Evolutionary conservation across 2,113 vertebrate genomes (phyloP).

Genomic region (Dascyllus trimaculatus): DNA sequence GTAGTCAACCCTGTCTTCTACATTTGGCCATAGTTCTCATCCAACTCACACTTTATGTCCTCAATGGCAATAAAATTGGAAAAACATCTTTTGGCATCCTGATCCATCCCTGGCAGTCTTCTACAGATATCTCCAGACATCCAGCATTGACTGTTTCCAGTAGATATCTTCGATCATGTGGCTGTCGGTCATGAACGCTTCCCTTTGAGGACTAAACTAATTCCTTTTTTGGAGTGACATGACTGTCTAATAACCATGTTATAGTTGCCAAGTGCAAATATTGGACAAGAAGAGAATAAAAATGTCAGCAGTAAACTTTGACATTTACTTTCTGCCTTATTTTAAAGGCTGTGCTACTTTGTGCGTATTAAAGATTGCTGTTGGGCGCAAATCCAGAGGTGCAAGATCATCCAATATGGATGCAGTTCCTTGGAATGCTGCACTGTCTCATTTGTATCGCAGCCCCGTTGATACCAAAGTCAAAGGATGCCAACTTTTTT

Average conservation of each 20-base stretch:
- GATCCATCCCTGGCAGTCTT: too few relatives aligned
- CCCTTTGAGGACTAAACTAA: background rate
- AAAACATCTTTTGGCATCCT: background rate
- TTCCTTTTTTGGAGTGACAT: too few relatives aligned
- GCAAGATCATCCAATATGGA: background rate
- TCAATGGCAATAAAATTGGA: background rate
- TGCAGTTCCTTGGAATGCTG: background rate
- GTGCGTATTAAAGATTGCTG: background rate
- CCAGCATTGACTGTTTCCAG: too few relatives aligned
- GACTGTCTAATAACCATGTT: background rate
- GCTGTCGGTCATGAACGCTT: background rate
- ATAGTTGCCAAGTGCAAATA: background rate
- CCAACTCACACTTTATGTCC: background rate
- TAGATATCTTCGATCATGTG: background rate
- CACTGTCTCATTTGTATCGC: background rate
- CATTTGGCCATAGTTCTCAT: background rate
- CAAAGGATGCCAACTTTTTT: conserved; percentile 2
- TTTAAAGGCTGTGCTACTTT: background rate
- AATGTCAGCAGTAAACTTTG: background rate
- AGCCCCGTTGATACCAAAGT: background rate
- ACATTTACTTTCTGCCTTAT: background rate
- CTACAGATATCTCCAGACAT: background rate
- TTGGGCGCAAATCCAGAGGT: background rate
- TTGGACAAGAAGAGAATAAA: too few relatives aligned
- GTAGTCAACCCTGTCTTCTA: background rate